These are phyloP conservation scores for Polydesmus complanatus DNA, from an alignment of 2,888 invertebrate genomes.

Conservation along the genomic window DNA sequence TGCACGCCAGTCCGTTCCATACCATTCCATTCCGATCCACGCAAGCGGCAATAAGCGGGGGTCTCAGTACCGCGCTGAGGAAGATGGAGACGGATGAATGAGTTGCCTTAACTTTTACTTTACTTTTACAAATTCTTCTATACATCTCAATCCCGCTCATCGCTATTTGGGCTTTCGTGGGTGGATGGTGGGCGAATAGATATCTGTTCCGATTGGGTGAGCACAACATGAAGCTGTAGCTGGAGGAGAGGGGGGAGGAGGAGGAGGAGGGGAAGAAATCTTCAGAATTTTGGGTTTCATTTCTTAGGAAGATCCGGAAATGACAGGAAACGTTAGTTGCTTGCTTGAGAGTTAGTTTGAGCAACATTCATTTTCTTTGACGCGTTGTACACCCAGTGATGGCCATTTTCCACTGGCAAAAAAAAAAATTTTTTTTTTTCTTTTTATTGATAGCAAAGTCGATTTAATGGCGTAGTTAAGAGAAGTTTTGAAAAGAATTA, in stretches of 20 bases:
- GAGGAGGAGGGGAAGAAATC: no score
- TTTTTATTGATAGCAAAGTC: not conserved
- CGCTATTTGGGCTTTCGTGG: no score
- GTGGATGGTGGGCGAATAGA: not conserved
- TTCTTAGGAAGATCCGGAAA: not conserved
- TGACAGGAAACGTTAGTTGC: not conserved
- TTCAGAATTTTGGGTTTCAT: not conserved
- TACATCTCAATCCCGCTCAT: no score
- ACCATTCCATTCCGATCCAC: no score
- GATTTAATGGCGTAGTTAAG: not conserved
- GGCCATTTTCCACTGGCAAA: not conserved
- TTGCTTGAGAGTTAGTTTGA: not conserved
- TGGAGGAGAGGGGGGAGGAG: no score
- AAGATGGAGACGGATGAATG: not conserved
- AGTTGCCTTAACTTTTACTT: not conserved
- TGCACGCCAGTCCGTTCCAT: no score
- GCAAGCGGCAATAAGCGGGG: no score
- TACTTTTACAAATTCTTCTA: no score
- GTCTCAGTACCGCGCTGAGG: no score
- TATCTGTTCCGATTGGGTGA: not conserved
- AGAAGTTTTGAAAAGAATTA: not conserved
- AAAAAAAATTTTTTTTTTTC: no score
- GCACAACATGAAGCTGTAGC: not conserved
- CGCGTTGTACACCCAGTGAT: not conserved
- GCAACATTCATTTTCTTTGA: not conserved